Conservation (phyloP, 2,797 vertebrate genomes). For the Ctenochaetus hawaiiensis region DNA sequence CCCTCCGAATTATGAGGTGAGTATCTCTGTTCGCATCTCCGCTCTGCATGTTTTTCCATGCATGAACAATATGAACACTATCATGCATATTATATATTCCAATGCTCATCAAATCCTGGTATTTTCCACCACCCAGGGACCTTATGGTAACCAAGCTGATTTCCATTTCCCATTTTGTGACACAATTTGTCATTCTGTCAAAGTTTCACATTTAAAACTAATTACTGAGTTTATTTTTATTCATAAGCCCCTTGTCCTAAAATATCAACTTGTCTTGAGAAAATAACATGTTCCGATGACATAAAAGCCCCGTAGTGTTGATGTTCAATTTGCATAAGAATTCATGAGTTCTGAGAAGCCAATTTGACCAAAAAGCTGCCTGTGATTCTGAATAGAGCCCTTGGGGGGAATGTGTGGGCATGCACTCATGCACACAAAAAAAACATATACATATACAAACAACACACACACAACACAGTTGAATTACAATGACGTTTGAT, state of each 20-base stretch:
- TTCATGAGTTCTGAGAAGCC: slow-evolving; percentile 58
- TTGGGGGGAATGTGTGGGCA: slow-evolving; percentile 30
- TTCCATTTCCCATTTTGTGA: slow-evolving; percentile 55
- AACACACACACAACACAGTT: not conserved
- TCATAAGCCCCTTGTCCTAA: slow-evolving; percentile 61
- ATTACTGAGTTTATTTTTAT: slow-evolving; percentile 73
- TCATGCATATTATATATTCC: slow-evolving; percentile 35
- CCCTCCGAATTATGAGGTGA: slow-evolving; percentile 96
- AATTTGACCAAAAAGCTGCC: slow-evolving; percentile 62
- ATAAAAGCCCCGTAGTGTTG: slow-evolving; percentile 56
- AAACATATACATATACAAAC: slow-evolving; percentile 15
- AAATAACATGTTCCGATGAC: slow-evolving; percentile 57
- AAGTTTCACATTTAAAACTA: slow-evolving; percentile 69
- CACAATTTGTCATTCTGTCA: slow-evolving; percentile 63
- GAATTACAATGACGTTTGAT: slow-evolving; percentile 14
- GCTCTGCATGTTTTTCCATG: slow-evolving; percentile 14
- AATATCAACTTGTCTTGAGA: slow-evolving; percentile 63
- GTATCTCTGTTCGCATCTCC: slow-evolving; percentile 53
- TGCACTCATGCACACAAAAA: slow-evolving; percentile 5
- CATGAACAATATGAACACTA: slow-evolving; percentile 4
- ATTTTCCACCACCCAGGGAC: slow-evolving; percentile 40
- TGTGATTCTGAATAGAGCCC: slow-evolving; percentile 52
- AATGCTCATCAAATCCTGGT: slow-evolving; percentile 28
- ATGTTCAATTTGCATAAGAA: slow-evolving; percentile 67
- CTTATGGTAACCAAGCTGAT: slow-evolving; percentile 27